Conservation (phyloP, 2,888 invertebrate species). For the Volucella zonaria region DNA sequence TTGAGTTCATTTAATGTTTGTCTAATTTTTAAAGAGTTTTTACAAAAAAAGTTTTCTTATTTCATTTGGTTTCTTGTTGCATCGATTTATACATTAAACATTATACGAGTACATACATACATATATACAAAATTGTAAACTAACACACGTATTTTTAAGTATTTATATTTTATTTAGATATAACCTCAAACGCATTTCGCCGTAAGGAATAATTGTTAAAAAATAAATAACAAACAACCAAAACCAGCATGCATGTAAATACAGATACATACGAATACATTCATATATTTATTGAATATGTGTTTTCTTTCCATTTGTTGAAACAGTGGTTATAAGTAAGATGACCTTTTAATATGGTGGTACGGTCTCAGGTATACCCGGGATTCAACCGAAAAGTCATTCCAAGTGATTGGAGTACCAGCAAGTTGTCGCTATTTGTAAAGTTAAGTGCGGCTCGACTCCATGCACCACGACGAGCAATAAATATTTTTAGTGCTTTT, state of each 20-base stretch:
- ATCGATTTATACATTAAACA: slow-evolving; percentile 47
- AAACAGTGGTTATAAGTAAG: too few species aligned
- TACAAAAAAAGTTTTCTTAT: slow-evolving; percentile 11
- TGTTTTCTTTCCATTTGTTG: background rate
- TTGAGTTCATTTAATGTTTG: slow-evolving; percentile 8
- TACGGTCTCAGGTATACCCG: too few species aligned
- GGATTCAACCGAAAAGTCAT: too few species aligned
- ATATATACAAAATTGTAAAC: slow-evolving; percentile 50
- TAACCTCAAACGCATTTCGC: slow-evolving; percentile 67
- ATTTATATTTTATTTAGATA: slow-evolving; percentile 68
- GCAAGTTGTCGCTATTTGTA: too few species aligned
- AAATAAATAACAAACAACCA: slow-evolving; percentile 47
- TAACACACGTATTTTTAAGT: slow-evolving; percentile 68
- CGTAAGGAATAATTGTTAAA: slow-evolving; percentile 73
- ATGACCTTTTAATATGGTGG: too few species aligned
- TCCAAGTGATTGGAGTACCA: too few species aligned
- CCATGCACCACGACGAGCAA: too few species aligned
- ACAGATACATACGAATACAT: slow-evolving; percentile 43
- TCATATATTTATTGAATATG: slow-evolving; percentile 69
- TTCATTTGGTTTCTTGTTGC: slow-evolving; percentile 53
- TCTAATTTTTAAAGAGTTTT: slow-evolving; percentile 20
- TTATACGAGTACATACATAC: too few species aligned
- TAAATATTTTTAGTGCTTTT: too few species aligned
- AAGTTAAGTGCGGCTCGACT: too few species aligned
- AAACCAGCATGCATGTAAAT: slow-evolving; percentile 65